These are phyloP conservation scores for Drosophila tristis DNA, from an alignment of 1,140 invertebrate genomes.

Conservation along the genomic window DNA sequence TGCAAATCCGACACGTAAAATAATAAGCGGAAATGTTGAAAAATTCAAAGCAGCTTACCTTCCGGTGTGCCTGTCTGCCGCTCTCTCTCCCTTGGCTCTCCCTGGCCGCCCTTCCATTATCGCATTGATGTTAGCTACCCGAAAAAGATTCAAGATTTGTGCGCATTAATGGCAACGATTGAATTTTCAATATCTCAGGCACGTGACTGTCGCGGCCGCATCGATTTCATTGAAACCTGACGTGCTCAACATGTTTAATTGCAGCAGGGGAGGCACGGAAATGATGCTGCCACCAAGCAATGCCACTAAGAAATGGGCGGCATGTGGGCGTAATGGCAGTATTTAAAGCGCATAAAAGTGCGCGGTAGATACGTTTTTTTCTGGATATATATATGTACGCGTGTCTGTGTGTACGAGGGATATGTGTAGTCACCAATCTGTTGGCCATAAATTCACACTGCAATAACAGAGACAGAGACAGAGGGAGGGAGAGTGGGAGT, in stretches of 20 bases:
- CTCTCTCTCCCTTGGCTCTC: conserved; percentile 15
- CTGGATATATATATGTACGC: too few relatives aligned
- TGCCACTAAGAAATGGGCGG: background rate
- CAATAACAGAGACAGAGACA: conserved; percentile 41
- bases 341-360: conserved; percentile 28
- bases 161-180: conserved; percentile 77
- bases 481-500: background rate
- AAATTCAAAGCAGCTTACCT: conserved; percentile 73
- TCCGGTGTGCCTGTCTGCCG: conserved; percentile 14
- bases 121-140: conserved; percentile 66
- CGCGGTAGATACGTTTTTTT: background rate
- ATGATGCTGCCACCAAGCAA: background rate
- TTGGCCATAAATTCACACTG: conserved; percentile 46
- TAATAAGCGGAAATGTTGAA: conserved; percentile 83
- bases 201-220: conserved; percentile 66
- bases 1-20: conserved; percentile 76
- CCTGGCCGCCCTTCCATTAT: conserved; percentile 51
- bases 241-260: conserved; percentile 79
- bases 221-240: conserved; percentile 76
- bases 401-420: too few relatives aligned
- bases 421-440: conserved; percentile 25
- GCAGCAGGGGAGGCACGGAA: conserved; percentile 9
- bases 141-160: conserved; percentile 73
- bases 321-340: background rate
- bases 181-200: conserved; percentile 79